Evolutionary conservation across 2,888 invertebrate genomes (phyloP), one percentile per base, ranked within the genome.

Genomic region (Luperina testacea): DNA sequence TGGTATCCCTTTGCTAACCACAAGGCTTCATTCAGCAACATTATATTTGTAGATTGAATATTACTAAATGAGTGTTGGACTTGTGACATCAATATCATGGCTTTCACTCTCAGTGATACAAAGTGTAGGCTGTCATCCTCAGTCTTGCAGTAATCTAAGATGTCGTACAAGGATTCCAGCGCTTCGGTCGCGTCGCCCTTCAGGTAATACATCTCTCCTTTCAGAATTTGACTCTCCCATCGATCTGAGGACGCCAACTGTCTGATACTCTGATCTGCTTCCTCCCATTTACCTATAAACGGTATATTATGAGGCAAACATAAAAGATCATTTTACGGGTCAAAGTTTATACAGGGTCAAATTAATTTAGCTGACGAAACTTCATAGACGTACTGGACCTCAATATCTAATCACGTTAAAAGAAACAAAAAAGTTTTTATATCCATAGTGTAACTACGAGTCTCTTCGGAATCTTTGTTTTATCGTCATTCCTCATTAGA

Each of bases 1-100:
- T 98, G 98, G 88, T 98, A 98, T 64, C 97, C 97, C 84, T 97
- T 97, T 1, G 98, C 98, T 80, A 98, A 95, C 32, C 98, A 97
- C n/a, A 99, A 95, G 7, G 98, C 98, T 86, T 97, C 97, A 89
- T 98, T 97, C 71, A 98, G 95, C 87, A 96, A 95, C 91, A 97
- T 97, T 78, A 97, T 97, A 92, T 94, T 97, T 87, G 92, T 94
- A 79, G 97, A 94, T 88, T 97, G 95, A 73, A 97, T 95, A 73
- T 97, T 97, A 90, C 97, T 97, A 83, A 97, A 97, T 8, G 97
- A 96, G 75, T 97, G 97, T 90, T 98, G 97, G 45, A 98, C 97
- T 93, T 96, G 94, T 8, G 98, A 98, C 81, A 97, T 97, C 7
- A 98, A 93, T 81, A 98, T 97, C 95, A 98, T 97, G 0, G 98